A percentile compares a stretch with the other conserved stretches of the same genome.
These are phyloP conservation scores for Amphiduros pacificus DNA, from an alignment of 2,888 invertebrate genomes.

Conservation along the genomic window DNA sequence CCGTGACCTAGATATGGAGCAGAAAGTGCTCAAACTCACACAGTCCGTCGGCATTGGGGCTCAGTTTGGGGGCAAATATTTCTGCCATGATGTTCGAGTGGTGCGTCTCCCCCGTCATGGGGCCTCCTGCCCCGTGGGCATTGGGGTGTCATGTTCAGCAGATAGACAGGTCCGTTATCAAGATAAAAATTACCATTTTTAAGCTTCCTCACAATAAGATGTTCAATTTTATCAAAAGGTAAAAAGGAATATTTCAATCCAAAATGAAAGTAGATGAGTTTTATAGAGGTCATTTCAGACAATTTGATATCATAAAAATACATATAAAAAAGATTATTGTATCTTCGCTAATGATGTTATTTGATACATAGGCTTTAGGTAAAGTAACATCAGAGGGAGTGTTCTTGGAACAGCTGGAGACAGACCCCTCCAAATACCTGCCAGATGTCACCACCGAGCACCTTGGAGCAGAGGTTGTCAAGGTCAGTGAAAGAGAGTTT, in stretches of 20 bases:
- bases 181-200: too few species aligned
- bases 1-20: constrained; percentile 53
- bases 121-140: constrained; percentile 59
- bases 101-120: constrained; percentile 58
- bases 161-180: constrained; percentile 53
- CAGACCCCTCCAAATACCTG: constrained; percentile 55
- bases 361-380: constrained; percentile 48
- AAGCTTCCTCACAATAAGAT: too few species aligned
- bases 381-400: constrained; percentile 58
- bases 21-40: constrained; percentile 50
- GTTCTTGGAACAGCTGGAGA: constrained; percentile 58
- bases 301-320: too few species aligned
- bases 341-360: too few species aligned
- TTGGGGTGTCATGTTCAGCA: constrained; percentile 60
- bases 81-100: constrained; percentile 60
- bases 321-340: too few species aligned
- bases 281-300: too few species aligned
- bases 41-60: constrained; percentile 57
- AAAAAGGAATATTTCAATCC: too few species aligned
- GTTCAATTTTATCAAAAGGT: too few species aligned
- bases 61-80: constrained; percentile 61
- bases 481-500: constrained; percentile 38
- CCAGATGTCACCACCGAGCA: constrained; percentile 52
- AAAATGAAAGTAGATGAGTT: too few species aligned
- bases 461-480: constrained; percentile 51